Conservation (phyloP, 2,888 invertebrate genomes). For the Dasysyrphus albostriatus region DNA sequence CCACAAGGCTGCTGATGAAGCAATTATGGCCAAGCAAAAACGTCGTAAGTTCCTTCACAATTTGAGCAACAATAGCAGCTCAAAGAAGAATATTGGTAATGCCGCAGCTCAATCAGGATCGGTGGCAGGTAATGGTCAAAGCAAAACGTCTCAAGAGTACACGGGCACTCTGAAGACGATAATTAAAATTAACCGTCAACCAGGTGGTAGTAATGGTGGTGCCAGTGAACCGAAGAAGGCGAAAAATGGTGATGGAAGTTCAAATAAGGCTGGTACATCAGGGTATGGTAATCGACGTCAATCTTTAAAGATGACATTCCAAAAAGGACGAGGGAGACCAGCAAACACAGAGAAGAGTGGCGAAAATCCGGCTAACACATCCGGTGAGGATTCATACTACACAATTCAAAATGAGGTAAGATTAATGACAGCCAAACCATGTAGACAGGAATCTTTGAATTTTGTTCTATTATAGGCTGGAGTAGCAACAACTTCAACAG, state of each 20-base stretch:
- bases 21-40: conserved; percentile 86
- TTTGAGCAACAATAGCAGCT: conserved; percentile 57
- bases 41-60: conserved; percentile 83
- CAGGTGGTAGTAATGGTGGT: conserved; percentile 61
- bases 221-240: conserved; percentile 74
- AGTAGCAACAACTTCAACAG: conserved; percentile 81
- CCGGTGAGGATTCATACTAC: conserved; percentile 85
- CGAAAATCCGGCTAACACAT: conserved; percentile 77
- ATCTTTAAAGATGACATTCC: conserved; percentile 91
- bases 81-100: conserved; percentile 75
- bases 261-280: conserved; percentile 49
- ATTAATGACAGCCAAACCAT: conserved; percentile 17
- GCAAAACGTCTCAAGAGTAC: conserved; percentile 84
- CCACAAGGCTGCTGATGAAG: conserved; percentile 89
- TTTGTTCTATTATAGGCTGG: conserved; percentile 84
- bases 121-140: conserved; percentile 69
- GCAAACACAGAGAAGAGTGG: conserved; percentile 82
- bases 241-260: conserved; percentile 66
- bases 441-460: conserved; percentile 27
- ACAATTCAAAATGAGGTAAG: conserved; percentile 89
- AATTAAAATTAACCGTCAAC: conserved; percentile 88
- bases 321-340: conserved; percentile 87
- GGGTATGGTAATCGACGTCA: conserved; percentile 84
- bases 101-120: conserved; percentile 46
- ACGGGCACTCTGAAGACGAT: conserved; percentile 93